phyloP scores from a whole-genome alignment of 2,113 vertebrate genomes.

The Carassius gibelio region DNA sequence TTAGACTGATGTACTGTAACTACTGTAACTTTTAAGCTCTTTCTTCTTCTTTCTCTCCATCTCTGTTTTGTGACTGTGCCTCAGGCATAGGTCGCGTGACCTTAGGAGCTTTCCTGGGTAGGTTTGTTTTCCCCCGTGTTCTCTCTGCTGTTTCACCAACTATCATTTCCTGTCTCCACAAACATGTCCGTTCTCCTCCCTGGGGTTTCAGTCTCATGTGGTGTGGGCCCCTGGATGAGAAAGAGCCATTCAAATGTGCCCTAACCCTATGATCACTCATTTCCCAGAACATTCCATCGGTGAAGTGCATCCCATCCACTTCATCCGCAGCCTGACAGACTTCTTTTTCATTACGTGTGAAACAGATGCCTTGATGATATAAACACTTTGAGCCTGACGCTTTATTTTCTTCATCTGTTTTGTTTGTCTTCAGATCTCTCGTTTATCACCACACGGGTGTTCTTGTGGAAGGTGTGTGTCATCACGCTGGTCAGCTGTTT shows the following conservation, averaged over 20 bases:
- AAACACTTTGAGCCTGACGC: neutral
- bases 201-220: neutral
- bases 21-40: neutral
- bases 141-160: conserved; percentile 19
- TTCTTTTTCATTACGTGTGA: neutral
- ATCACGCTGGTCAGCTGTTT: conserved; percentile 98
- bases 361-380: neutral
- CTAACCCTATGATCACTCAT: conserved; percentile 37
- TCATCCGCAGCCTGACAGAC: neutral
- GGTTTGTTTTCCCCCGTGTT: conserved; percentile 64
- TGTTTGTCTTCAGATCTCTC: conserved; percentile 80
- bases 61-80: conserved; percentile 51
- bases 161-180: conserved; percentile 15
- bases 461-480: conserved; percentile 96
- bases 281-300: conserved; percentile 42
- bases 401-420: neutral
- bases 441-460: conserved; percentile 92
- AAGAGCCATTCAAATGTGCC: conserved; percentile 17
- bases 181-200: conserved; percentile 7
- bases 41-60: conserved; percentile 11
- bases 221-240: neutral
- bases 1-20: neutral
- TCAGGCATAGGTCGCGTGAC: conserved; percentile 90
- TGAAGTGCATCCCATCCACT: conserved; percentile 15
- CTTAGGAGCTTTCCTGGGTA: conserved; percentile 91